These are phyloP conservation scores for Gonocerus acuteangulatus DNA, from an alignment of 2,888 invertebrate species.

Conservation along the genomic window DNA sequence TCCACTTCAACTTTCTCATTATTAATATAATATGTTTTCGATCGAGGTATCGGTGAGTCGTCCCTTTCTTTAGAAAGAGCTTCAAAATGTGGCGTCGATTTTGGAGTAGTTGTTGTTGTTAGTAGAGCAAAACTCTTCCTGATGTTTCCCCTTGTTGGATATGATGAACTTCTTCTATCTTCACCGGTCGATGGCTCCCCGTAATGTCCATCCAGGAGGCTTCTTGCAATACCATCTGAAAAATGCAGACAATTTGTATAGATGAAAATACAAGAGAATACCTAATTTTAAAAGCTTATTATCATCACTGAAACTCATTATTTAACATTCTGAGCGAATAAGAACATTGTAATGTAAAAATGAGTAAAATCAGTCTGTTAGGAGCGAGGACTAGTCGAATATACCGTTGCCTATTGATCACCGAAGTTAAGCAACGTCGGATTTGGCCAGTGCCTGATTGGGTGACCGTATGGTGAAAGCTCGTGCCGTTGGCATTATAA, in stretches of 20 bases:
- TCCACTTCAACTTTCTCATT: neutral
- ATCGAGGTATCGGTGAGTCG: neutral
- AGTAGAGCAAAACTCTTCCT: conserved; percentile 9
- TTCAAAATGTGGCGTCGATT: neutral
- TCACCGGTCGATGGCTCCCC: neutral
- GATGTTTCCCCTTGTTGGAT: neutral
- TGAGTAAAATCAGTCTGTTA: too few species aligned
- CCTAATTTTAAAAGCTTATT: too few species aligned
- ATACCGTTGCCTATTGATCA: too few species aligned
- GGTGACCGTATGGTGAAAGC: too few species aligned
- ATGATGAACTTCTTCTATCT: neutral
- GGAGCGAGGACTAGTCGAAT: too few species aligned
- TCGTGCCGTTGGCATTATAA: too few species aligned
- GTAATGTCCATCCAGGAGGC: neutral
- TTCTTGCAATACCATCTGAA: conserved; percentile 7
- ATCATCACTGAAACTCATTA: too few species aligned
- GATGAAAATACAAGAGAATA: neutral
- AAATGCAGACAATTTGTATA: neutral
- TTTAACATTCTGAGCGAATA: too few species aligned
- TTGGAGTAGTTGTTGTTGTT: conserved; percentile 1
- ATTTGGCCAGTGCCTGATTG: too few species aligned
- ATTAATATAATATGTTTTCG: neutral
- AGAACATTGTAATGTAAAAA: too few species aligned
- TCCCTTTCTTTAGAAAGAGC: neutral
- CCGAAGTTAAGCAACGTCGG: too few species aligned